Conservation (phyloP, 2,888 invertebrate genomes). For the Pheosia tremula region DNA sequence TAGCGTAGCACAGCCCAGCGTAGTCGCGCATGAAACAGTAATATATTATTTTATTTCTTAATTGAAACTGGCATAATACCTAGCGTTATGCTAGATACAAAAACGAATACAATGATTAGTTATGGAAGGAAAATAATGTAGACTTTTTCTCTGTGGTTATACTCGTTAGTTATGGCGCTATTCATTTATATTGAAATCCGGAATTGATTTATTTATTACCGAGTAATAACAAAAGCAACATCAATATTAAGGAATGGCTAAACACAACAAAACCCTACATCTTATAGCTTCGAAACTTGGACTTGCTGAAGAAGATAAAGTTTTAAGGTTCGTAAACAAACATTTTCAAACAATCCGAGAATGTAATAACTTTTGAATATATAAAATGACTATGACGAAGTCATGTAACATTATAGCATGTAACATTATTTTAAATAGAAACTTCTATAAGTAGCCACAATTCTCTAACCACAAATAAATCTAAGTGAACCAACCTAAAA, state of each 20-base stretch:
- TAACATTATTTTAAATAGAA: background rate
- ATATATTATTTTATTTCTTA: no score
- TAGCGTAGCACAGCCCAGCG: no score
- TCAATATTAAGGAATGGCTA: slow-evolving; percentile 51
- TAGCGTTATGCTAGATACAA: no score
- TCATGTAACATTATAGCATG: background rate
- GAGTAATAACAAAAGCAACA: background rate
- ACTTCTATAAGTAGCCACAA: background rate
- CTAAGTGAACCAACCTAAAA: background rate
- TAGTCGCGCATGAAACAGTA: no score
- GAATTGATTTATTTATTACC: background rate
- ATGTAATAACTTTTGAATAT: background rate
- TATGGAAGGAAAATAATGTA: background rate
- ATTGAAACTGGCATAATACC: no score
- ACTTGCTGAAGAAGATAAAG: slow-evolving; percentile 66
- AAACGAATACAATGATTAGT: no score
- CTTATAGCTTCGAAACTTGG: slow-evolving; percentile 72
- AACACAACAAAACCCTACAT: slow-evolving; percentile 60
- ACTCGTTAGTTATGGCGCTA: background rate
- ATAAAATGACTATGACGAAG: background rate
- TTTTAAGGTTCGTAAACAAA: slow-evolving; percentile 59
- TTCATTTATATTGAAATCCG: background rate
- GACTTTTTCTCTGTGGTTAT: background rate
- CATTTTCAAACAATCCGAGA: slow-evolving; percentile 1
- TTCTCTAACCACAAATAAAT: background rate